Evolutionary conservation across 2,888 invertebrate species (phyloP), one percentile per base, ranked within the genome.

Genomic region (Dryocosmus kuriphilus): DNA sequence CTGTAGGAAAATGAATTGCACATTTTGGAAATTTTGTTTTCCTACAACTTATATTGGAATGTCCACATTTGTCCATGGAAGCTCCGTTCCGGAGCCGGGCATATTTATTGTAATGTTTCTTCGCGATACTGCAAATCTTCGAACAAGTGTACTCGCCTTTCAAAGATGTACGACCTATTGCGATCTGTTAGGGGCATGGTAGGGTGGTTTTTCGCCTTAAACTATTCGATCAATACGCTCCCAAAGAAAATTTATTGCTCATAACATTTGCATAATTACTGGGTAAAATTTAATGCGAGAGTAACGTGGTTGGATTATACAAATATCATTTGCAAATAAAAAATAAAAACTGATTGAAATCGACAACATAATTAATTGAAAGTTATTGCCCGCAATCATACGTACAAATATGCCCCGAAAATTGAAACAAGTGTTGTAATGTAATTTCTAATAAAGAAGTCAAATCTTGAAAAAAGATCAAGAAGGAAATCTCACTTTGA

Each of bases 31-130:
- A 38, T 24, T 41, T 65, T 65, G 27, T 65, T 41, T 65, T 24
- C 65, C 24, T 65, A 22, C 2, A 65, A 65, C 27, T 65, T 65
- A 41, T 41, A 16, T 65, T 8, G 24, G 24, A 27, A 24, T 41
- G 41, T 63, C 35, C 24, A 38, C 22, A 22, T 38, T 65, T 41
- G 41, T 24, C 8, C 24, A 41, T 41, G 19, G 22, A 65, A 65
- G 41, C 41, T 41, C 41, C 7, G 60, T 5, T 27, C 27, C 60
- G 16, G 60, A 24, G 16, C 1, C 1, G 0, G 19, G 22, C 22
- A 65, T 65, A 65, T 65, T 65, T 65, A 65, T 65, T 65, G 65
- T 41, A 51, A 71, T 51, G 51, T 71, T 30, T 51, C 22, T 71
- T 51, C 11, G 51, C 71, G 51, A 32, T 51, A 71, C 51, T 55